phyloP scores from a whole-genome alignment of 2,888 invertebrate genomes.

The Calephelis perditalis region DNA sequence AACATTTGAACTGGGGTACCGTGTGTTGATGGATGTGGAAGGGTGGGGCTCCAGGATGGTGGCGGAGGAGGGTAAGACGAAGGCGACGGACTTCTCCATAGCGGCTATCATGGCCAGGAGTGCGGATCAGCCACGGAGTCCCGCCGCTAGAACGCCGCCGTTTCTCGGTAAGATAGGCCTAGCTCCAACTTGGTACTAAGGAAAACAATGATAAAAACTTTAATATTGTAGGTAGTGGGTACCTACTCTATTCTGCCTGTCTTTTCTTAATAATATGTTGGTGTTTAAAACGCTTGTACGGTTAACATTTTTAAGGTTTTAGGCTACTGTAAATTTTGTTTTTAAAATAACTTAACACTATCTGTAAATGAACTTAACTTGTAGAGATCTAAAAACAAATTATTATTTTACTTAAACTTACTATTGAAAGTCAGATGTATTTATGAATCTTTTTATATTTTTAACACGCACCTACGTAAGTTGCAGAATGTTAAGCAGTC shows the following conservation, averaged over 20 bases:
- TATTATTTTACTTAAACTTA: too few species aligned
- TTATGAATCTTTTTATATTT: too few species aligned
- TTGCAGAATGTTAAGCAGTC: too few species aligned
- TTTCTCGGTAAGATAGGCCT: conserved; percentile 64
- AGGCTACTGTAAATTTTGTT: too few species aligned
- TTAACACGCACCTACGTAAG: too few species aligned
- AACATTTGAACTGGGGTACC: conserved; percentile 39
- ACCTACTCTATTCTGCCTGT: background rate
- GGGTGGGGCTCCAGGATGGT: conserved; percentile 73
- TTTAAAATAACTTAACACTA: too few species aligned
- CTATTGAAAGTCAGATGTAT: too few species aligned
- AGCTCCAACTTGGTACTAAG: conserved; percentile 28
- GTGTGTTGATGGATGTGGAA: conserved; percentile 73
- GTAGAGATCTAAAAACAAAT: too few species aligned
- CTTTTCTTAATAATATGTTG: too few species aligned
- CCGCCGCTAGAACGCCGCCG: conserved; percentile 64
- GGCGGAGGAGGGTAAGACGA: conserved; percentile 68
- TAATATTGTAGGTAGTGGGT: background rate
- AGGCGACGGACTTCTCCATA: conserved; percentile 96
- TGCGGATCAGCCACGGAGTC: conserved; percentile 66
- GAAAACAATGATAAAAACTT: background rate
- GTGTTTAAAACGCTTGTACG: too few species aligned
- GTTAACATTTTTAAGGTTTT: too few species aligned
- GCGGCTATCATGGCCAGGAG: conserved; percentile 94
- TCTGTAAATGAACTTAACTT: too few species aligned